Evolutionary conservation across 2,797 vertebrate genomes (phyloP).

Genomic region (Sus cebifrons): DNA sequence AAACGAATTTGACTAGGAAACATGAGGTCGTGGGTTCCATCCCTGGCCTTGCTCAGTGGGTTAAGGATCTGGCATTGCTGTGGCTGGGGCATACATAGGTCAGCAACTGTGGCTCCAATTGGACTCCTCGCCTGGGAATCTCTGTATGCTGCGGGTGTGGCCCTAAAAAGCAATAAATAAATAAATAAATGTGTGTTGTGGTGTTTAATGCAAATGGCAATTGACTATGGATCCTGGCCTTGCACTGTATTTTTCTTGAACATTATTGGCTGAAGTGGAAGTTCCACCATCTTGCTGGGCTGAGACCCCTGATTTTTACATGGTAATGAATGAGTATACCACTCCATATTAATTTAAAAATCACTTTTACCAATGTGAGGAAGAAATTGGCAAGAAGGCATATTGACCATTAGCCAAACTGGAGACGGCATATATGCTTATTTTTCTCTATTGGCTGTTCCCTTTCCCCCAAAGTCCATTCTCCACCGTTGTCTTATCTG

Average conservation of each 20-base stretch:
- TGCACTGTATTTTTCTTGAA: slow-evolving; percentile 9
- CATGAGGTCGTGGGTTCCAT: too few relatives aligned
- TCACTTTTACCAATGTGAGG: not conserved
- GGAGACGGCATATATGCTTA: not conserved
- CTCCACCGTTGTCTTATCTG: not conserved
- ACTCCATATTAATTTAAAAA: slow-evolving; percentile 28
- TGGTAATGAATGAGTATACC: not conserved
- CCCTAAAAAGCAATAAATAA: too few relatives aligned
- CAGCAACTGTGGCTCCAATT: too few relatives aligned
- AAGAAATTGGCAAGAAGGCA: not conserved
- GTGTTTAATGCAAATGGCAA: not conserved
- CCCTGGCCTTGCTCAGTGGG: too few relatives aligned
- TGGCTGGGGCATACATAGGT: too few relatives aligned
- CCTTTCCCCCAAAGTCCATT: rapidly evolving
- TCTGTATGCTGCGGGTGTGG: too few relatives aligned
- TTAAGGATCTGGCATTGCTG: too few relatives aligned
- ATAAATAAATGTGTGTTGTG: not conserved
- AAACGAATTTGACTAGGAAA: too few relatives aligned
- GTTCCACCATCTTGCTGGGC: not conserved
- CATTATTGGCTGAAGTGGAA: not conserved
- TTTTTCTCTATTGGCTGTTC: not conserved
- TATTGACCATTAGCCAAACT: not conserved
- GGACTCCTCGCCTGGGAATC: too few relatives aligned
- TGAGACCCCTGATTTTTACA: not conserved
- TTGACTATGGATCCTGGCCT: not conserved